These are phyloP conservation scores for Phrynocephalus versicolor DNA, from an alignment of 2,113 vertebrate genomes.

Conservation along the genomic window DNA sequence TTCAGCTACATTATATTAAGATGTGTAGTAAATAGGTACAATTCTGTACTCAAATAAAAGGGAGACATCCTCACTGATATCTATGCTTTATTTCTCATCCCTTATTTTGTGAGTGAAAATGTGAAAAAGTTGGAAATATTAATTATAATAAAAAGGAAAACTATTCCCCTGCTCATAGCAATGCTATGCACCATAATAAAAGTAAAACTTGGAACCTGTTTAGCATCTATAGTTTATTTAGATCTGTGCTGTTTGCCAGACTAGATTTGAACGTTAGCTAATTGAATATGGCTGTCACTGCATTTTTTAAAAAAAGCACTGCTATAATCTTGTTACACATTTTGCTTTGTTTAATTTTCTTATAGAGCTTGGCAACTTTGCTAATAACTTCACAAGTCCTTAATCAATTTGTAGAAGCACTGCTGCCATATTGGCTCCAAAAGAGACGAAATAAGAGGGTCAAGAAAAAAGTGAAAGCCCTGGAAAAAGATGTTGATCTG, in stretches of 20 bases:
- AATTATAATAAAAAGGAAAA: neutral
- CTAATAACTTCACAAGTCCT: constrained; percentile 97
- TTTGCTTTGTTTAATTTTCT: constrained; percentile 12
- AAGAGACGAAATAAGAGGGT: constrained; percentile 83
- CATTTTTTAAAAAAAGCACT: neutral
- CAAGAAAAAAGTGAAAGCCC: constrained; percentile 66
- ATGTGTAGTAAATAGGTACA: no score
- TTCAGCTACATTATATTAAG: neutral
- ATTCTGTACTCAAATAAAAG: no score
- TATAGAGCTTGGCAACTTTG: constrained; percentile 92
- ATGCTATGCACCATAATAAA: neutral
- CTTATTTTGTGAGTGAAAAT: no score
- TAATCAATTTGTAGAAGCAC: constrained; percentile 91
- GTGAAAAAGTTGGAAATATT: neutral
- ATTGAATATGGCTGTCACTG: neutral
- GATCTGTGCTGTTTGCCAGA: neutral
- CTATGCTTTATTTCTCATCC: no score
- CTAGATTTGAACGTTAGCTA: neutral
- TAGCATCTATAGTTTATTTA: neutral
- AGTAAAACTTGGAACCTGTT: neutral
- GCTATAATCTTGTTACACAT: neutral
- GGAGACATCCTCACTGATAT: no score
- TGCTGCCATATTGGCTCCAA: constrained; percentile 96
- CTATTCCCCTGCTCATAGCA: neutral
- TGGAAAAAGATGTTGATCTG: constrained; percentile 72